Conservation (phyloP, 2,888 invertebrate genomes). For the Linnaemya vulpina region DNA sequence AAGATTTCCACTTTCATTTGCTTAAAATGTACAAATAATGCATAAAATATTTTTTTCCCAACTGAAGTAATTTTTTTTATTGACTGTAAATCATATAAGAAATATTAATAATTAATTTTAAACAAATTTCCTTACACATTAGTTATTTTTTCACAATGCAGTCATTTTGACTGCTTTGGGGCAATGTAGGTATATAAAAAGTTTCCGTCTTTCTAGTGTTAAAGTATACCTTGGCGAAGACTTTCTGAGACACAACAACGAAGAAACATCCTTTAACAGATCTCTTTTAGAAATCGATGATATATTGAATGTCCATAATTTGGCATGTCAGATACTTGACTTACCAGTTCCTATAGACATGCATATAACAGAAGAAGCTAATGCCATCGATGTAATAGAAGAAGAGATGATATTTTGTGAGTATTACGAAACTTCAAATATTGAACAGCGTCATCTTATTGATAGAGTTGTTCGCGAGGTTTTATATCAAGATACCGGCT, state of each 20-base stretch:
- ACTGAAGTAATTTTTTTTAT: too few species aligned
- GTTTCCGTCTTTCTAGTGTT: too few species aligned
- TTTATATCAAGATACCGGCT: background rate
- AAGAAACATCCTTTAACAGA: constrained; percentile 21
- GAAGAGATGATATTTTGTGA: background rate
- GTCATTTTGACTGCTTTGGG: too few species aligned
- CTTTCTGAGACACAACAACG: constrained; percentile 3
- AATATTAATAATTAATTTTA: too few species aligned
- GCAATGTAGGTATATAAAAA: too few species aligned
- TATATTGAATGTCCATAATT: constrained; percentile 16
- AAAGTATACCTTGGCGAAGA: constrained; percentile 20
- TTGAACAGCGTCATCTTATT: constrained; percentile 15
- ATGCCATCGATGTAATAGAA: background rate
- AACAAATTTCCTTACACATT: too few species aligned
- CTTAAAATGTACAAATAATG: too few species aligned
- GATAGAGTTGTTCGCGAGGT: constrained; percentile 15
- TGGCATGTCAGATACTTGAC: constrained; percentile 13
- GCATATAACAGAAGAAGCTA: background rate
- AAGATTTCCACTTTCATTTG: too few species aligned
- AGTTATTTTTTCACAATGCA: too few species aligned
- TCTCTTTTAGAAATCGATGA: constrained; percentile 7
- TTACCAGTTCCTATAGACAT: constrained; percentile 21
- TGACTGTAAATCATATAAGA: too few species aligned
- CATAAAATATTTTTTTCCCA: too few species aligned
- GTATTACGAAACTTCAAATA: constrained; percentile 4